A percentile compares a stretch with the other conserved stretches of the same genome.
These are phyloP conservation scores for Bovichtus variegatus DNA, from an alignment of 2,797 vertebrate species.

Conservation along the genomic window DNA sequence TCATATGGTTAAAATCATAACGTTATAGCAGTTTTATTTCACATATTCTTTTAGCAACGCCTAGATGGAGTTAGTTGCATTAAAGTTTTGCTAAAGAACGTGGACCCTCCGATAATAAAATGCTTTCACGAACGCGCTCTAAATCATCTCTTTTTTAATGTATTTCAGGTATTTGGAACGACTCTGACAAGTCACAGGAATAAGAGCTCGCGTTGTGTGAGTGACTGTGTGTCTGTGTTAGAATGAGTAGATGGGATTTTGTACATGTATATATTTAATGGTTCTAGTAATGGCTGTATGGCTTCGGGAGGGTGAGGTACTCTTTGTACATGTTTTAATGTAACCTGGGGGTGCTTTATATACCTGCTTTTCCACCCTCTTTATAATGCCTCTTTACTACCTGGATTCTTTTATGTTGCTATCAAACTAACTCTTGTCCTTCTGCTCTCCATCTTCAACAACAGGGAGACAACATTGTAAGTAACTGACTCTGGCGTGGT, in stretches of 20 bases:
- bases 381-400: not conserved
- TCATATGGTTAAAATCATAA: constrained; percentile 51
- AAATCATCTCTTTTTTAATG: not conserved
- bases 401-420: constrained; percentile 15
- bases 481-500: constrained; percentile 53
- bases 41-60: not conserved
- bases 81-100: not conserved
- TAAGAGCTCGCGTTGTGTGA: constrained; percentile 67
- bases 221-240: constrained; percentile 33
- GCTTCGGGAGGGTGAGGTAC: constrained; percentile 12
- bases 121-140: fast-evolving
- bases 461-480: constrained; percentile 85
- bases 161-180: constrained; percentile 79
- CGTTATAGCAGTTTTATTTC: not conserved
- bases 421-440: constrained; percentile 51
- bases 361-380: not conserved
- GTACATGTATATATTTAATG: not conserved
- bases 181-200: constrained; percentile 69
- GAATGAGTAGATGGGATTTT: constrained; percentile 11
- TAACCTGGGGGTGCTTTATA: not conserved
- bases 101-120: not conserved
- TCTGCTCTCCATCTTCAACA: constrained; percentile 57
- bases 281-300: not conserved
- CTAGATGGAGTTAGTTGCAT: fast-evolving
- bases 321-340: not conserved